Base-by-base conservation (phyloP, 2,797 vertebrate genomes). In the Sebastes alutus region DNA sequence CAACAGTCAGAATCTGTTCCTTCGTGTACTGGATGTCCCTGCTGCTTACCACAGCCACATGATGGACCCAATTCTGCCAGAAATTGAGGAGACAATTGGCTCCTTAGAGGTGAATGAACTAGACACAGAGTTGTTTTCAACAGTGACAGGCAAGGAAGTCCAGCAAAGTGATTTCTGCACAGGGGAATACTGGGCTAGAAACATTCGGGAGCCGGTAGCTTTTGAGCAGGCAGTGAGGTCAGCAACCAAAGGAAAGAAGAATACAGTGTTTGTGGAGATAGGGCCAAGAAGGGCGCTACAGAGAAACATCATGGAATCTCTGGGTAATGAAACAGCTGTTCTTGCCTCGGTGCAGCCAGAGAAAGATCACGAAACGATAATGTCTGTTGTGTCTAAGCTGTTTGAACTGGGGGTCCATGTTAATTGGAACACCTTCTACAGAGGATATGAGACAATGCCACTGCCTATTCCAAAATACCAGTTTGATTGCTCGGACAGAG, bases 21-120 rank as follows among this genome's bases (percentile, higher is more conserved):
- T 97, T 29, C 95, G 66, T n/a, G 10, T 94, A 5, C 89, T 97
- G 56, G 94, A 95, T 63, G 95, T 97, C 7, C 93, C 96, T 75
- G 93, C 87, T 85, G 97, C 97, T 0, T 98, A 97, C 84, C 97
- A 98, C 79, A 97, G 97, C 84, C 93, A 96, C 54, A 95, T 96
- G 94, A 97, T 97, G 97, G 96, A 97, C 74, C 88, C 87, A 18
- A 95, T 98, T 81, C 77, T 98, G 0, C 7, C 68, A 33, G 89
- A 95, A 73, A 65, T 97, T 3, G 61, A 90, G 81, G 56, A 93
- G 7, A 90, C 25, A 12, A 87, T 97, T 82, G 92, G 94, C 0
- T 25, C 80, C 71, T 94, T 98, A 49, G 72, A 90, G 32, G 87
- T 85, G 42, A 90, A 94, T 55, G 16, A 88, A 56, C 78, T 94